Evolutionary conservation across 2,797 vertebrate genomes (phyloP), one percentile per base, ranked within the genome.

Genomic region (Phoebastria nigripes): DNA sequence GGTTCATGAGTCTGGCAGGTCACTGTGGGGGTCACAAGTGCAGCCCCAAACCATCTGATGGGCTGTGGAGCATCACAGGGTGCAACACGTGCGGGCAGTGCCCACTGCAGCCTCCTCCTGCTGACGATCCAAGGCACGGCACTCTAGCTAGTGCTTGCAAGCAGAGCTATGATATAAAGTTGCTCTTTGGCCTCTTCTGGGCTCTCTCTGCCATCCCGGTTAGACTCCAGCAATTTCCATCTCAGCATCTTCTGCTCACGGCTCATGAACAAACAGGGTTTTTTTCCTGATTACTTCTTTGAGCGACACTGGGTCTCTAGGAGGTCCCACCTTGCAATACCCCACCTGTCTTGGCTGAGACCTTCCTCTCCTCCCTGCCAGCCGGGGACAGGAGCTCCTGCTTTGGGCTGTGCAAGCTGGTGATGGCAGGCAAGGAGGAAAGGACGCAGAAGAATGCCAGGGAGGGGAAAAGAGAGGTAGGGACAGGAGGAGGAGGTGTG

Each of bases 241-340:
- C 65, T 71, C 26, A 11, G 16, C 58, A 42, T 37, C 69, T 86
- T 37, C 58, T 56, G 19, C 58, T 56, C 1, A 0, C 0, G 1
- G 24, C 39, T 58, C 52, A 21, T 1, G 17, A 46, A 18, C 20
- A 62, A 85, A 31, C 5, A 19, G 31, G n/a, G 28, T 39, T 87
- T 77, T 84, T 26, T 33, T 82, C 51, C 63, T 42, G 56, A 21
- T 46, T 22, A 20, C 15, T 67, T 41, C 5, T 67, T 29, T 15
- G 31, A 59, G n/a, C 1, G 3, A 13, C 0, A 0, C 0, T 55
- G 24, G 51, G 5, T 62, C n/a, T 81, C 58, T 55, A 72, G 4
- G 15, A 80, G 33, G 49, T 55, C 35, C 22, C 58, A 67, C 28
- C 31, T 65, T 47, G 55, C 8, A 6, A n/a, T 29, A 15, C 4